Percentiles rank a stretch among this genome's conserved stretches.
Evolutionary conservation across 2,888 invertebrate species (phyloP).

Genomic region (Ischnura elegans): DNA sequence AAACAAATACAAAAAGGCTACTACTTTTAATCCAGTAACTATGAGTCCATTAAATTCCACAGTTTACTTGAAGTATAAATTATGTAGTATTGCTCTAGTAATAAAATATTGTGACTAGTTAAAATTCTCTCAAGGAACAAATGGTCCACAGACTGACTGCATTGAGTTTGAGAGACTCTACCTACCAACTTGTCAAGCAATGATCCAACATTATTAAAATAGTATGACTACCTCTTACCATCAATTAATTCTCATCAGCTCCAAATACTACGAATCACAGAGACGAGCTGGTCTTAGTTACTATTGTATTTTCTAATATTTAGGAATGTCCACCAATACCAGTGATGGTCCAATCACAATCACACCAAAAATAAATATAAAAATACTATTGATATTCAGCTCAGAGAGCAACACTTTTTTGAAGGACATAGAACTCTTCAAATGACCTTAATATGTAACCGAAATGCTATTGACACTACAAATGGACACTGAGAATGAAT

Average conservation of each 20-base stretch:
- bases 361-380: conserved; percentile 27
- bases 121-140: not conserved
- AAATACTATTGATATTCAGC: conserved; percentile 45
- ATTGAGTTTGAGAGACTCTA: not conserved
- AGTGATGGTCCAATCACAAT: not conserved
- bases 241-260: not conserved
- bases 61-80: not conserved
- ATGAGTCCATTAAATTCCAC: not conserved
- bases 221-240: not conserved
- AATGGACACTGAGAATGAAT: not conserved
- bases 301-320: not conserved
- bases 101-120: not conserved
- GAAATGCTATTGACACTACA: not conserved
- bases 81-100: not conserved
- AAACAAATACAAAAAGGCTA: not conserved
- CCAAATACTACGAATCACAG: conserved; percentile 17
- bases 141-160: not conserved
- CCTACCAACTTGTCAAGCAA: not conserved
- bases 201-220: not conserved
- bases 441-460: not conserved
- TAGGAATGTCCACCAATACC: not conserved
- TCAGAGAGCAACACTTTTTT: not conserved
- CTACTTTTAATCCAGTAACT: not conserved
- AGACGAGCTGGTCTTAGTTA: not conserved
- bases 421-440: not conserved